Evolutionary conservation across 2,113 vertebrate genomes (phyloP).

Genomic region (Phylloscopus trochilus): DNA sequence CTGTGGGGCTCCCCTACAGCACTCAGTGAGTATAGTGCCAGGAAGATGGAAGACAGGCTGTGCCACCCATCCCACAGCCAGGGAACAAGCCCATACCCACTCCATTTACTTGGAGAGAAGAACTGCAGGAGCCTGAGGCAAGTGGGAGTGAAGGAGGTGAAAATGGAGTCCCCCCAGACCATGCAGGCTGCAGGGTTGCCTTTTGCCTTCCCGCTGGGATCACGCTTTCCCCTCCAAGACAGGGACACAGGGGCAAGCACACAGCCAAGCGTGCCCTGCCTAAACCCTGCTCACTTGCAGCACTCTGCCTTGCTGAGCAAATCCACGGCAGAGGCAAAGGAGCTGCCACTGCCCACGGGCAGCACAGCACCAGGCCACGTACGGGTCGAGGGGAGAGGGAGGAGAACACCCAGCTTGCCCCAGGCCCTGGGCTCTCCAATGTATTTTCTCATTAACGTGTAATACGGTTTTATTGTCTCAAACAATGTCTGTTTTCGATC

Average conservation of each 20-base stretch:
- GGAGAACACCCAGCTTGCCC: constrained; percentile 52
- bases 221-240: rapidly evolving
- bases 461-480: constrained; percentile 70
- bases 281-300: rapidly evolving
- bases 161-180: rapidly evolving
- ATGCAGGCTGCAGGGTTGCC: rapidly evolving
- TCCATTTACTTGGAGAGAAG: not conserved
- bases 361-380: not conserved
- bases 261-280: not conserved
- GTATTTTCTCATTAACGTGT: constrained; percentile 74
- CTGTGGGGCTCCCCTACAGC: rapidly evolving
- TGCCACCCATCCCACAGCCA: rapidly evolving
- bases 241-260: not conserved
- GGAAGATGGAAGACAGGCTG: not conserved
- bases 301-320: rapidly evolving
- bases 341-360: not conserved
- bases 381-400: not conserved
- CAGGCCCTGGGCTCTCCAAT: constrained; percentile 50
- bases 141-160: not conserved
- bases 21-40: rapidly evolving
- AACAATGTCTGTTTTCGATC: constrained; percentile 76
- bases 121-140: not conserved
- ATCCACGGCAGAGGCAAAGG: not conserved
- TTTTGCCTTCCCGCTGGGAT: not conserved
- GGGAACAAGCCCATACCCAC: not conserved